Percentiles rank a stretch among this genome's conserved stretches.
These are phyloP conservation scores for Ophion obscuratus DNA, from an alignment of 2,888 invertebrate genomes.

Conservation along the genomic window DNA sequence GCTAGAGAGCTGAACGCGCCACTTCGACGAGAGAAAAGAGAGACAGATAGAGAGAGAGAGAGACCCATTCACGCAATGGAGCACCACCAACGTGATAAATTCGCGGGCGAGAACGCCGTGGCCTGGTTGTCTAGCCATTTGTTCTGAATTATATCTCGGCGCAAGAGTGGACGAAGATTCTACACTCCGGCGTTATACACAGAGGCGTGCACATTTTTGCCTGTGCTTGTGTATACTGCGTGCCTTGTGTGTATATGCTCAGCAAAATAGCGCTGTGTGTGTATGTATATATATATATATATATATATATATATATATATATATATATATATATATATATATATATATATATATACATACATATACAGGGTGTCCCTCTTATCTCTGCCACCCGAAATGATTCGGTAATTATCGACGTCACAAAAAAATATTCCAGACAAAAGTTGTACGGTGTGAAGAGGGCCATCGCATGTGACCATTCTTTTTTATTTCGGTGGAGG, in stretches of 20 bases:
- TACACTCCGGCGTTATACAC: constrained; percentile 37
- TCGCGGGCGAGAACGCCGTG: constrained; percentile 55
- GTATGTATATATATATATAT: no score
- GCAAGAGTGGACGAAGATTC: constrained; percentile 36
- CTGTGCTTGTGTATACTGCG: neutral
- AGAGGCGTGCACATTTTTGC: neutral
- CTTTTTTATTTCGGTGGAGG: no score
- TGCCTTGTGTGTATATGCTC: neutral
- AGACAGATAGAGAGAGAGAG: neutral
- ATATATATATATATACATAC: no score
- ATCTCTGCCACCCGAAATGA: no score
- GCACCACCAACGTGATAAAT: constrained; percentile 57
- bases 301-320: no score
- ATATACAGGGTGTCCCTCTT: no score
- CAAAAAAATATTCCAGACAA: no score
- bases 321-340: no score
- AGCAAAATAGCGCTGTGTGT: no score
- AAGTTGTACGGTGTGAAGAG: no score
- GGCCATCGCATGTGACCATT: no score
- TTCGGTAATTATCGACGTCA: no score
- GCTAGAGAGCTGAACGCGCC: constrained; percentile 49
- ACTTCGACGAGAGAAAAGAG: constrained; percentile 8
- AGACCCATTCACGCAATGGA: constrained; percentile 48
- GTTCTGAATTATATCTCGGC: constrained; percentile 65
- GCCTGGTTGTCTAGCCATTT: constrained; percentile 65